Base-by-base conservation (phyloP, 2,113 vertebrate species). In the Gasterosteus aculeatus region DNA sequence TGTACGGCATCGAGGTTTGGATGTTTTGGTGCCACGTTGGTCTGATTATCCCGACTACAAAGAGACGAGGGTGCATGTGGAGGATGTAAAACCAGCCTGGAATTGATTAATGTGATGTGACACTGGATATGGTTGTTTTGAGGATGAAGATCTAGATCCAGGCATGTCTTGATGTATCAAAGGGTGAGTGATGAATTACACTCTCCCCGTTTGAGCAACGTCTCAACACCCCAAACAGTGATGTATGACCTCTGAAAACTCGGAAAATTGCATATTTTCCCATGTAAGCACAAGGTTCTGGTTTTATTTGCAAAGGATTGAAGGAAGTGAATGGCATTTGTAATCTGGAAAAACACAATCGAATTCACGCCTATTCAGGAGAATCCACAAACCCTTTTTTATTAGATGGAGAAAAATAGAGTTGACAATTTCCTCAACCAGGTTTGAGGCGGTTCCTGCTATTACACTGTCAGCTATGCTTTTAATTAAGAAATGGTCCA, bases 21-120 rank as follows among this genome's bases (percentile, higher is more conserved):
- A 64, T 67, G 41, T 62, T 72, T 56, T 71, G 49, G 14, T 75
- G 38, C 8, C 44, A 46, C 1, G 0, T 9, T 26, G 53, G 58
- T 47, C 16, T 72, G 56, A 84, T 83, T 69, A 38, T 54, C 44
- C 61, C 64, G 44, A 26, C 67, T 59, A 42, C 41, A 49, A 33
- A 49, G 38, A 33, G 68, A 67, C 31, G 41, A 77, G 68, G 18
- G 9, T 53, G 70, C 1, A 3, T 60, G 73, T 15, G 54, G 41
- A 54, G 56, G 71, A 51, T 41, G 53, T 80, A 70, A 82, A 72
- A 82, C 41, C 79, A 58, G 11, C 62, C 75, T 83, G 68, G 69
- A 65, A 58, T 77, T 62, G 22, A 56, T 78, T 47, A 6, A 68
- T 80, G 44, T 80, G 56, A 46, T 26, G 22, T 26, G 54, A 35